These are phyloP conservation scores for Molothrus aeneus DNA, from an alignment of 2,797 vertebrate genomes.

Conservation along the genomic window DNA sequence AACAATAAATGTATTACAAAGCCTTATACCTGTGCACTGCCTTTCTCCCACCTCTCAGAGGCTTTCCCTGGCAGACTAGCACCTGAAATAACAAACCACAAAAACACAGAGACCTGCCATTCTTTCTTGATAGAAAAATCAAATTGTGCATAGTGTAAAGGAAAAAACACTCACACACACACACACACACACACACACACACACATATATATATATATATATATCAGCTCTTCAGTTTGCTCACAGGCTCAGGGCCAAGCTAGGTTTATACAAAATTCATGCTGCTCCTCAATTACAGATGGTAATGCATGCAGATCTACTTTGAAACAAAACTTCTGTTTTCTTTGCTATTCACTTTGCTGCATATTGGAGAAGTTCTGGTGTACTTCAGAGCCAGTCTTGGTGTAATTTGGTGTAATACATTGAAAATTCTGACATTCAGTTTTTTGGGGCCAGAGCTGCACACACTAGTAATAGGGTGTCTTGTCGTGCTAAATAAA, in stretches of 20 bases:
- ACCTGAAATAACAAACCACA: neutral
- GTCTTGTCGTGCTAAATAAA: neutral
- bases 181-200: rapidly evolving
- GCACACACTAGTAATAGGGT: neutral
- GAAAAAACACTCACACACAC: neutral
- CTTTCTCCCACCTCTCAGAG: neutral
- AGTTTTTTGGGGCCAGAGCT: neutral
- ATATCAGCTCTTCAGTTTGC: neutral
- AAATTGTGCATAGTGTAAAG: neutral
- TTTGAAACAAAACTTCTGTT: neutral
- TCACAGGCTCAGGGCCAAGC: neutral
- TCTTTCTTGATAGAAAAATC: neutral
- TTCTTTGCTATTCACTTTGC: neutral
- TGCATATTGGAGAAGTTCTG: neutral
- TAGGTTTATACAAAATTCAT: neutral
- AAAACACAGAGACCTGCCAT: neutral
- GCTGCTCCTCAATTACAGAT: neutral
- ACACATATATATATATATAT: neutral
- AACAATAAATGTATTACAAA: neutral
- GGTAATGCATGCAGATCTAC: neutral
- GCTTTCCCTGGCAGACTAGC: neutral
- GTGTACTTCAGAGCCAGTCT: neutral
- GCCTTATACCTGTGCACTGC: neutral
- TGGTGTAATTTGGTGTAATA: neutral
- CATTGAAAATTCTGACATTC: neutral